A percentile compares a stretch with the other conserved stretches of the same genome.
These are phyloP conservation scores for Celastrina argiolus DNA, from an alignment of 2,888 invertebrate species.

Conservation along the genomic window DNA sequence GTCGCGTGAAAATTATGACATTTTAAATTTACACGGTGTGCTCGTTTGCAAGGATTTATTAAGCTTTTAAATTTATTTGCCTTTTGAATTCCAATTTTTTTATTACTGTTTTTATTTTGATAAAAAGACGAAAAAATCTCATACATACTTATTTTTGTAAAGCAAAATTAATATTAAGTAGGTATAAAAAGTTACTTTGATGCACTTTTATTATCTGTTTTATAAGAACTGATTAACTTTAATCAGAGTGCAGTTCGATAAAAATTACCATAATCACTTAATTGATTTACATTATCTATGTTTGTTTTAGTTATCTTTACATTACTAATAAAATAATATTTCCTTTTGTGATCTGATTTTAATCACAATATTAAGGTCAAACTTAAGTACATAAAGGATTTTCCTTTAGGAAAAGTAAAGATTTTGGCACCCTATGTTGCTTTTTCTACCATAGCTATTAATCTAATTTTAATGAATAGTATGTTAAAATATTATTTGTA, in stretches of 20 bases:
- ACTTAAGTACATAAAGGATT: background rate
- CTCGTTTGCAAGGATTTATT: background rate
- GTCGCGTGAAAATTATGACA: constrained; percentile 7
- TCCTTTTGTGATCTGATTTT: background rate
- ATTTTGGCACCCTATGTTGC: too few relatives aligned
- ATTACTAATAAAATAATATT: background rate
- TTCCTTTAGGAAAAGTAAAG: too few relatives aligned
- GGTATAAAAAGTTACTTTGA: background rate
- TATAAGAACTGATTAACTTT: background rate
- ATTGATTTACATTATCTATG: background rate
- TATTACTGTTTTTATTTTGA: background rate
- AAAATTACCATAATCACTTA: background rate
- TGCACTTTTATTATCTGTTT: background rate
- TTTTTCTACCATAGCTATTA: too few relatives aligned
- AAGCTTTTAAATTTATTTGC: background rate
- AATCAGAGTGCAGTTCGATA: background rate
- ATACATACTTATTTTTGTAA: background rate
- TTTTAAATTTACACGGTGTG: background rate
- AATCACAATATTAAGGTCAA: background rate
- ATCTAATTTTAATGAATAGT: too few relatives aligned
- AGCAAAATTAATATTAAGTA: too few relatives aligned
- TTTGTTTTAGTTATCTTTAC: background rate
- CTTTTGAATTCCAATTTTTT: background rate
- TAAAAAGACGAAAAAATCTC: background rate
- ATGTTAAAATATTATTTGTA: too few relatives aligned